Evolutionary conservation across 2,113 vertebrate species (phyloP), one percentile per base, ranked within the genome.

Genomic region (Romanogobio albipinnatus): DNA sequence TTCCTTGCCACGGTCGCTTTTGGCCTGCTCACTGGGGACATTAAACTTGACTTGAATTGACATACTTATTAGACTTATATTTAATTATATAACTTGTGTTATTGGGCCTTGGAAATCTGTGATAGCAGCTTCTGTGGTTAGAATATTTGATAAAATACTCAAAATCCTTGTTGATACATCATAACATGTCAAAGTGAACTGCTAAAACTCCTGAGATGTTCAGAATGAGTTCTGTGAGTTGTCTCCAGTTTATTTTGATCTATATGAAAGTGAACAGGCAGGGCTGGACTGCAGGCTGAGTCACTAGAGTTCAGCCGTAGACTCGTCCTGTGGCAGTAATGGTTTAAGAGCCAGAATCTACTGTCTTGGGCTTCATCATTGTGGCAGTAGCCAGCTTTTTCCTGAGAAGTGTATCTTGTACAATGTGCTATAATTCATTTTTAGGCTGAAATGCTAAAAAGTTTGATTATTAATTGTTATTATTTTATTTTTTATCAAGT

Each of bases 201-300:
- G 45, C 45, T 64, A n/a, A n/a, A 68, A 39, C 22, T 15, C 29
- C 14, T 9, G 73, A 19, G 73, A 2, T 77, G 59, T 81, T 49
- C 39, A n/a, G 61, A 64, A n/a, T 49, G 43, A 81, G 61, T 17
- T 15, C 61, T 66, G 56, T 62, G 76, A 79, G 79, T 78, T 15
- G 53, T 39, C 26, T 56, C 9, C 29, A 39, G 53, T 81, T 56
- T 76, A 76, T 61, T 84, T 85, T 84, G 77, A 76, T 66, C 47
- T 61, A 53, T 73, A 74, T 87, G 61, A 76, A 75, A 45, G 77
- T 61, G 82, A 84, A 78, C 58, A 58, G 77, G 82, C 85, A 83
- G 81, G 64, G 26, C 9, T 26, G 45, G 22, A 62, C 64, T 64
- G 74, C 58, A 43, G 17, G 82, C 56, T 84, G 59, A 81, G 47